Conservation (phyloP, 2,113 vertebrate genomes). For the Meriones unguiculatus region DNA sequence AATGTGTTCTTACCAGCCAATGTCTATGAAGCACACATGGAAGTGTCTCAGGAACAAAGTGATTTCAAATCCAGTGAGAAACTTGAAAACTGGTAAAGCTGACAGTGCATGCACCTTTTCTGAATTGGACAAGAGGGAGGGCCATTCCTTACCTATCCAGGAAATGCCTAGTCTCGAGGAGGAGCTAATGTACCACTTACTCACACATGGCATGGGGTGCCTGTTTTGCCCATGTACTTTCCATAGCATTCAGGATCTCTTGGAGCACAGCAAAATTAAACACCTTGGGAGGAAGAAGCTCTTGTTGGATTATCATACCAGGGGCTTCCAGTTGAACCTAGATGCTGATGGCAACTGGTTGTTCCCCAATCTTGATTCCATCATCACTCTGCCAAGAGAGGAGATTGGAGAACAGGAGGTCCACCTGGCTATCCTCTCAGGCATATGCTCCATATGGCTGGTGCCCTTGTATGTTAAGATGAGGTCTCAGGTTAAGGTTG, state of each 20-base stretch:
- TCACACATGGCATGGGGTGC: no score
- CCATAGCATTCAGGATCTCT: constrained; percentile 91
- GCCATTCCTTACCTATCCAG: no score
- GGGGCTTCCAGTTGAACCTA: constrained; percentile 90
- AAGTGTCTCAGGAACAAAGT: no score
- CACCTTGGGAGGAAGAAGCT: constrained; percentile 91
- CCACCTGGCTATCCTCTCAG: constrained; percentile 93
- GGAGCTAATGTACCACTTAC: no score
- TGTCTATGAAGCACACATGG: no score
- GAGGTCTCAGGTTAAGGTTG: constrained; percentile 85
- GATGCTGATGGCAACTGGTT: constrained; percentile 91
- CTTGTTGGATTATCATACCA: constrained; percentile 92
- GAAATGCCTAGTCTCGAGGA: no score
- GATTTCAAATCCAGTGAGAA: no score
- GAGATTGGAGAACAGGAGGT: constrained; percentile 93
- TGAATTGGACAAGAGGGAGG: no score
- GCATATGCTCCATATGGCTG: constrained; percentile 84
- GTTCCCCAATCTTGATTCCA: constrained; percentile 96
- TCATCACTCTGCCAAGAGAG: constrained; percentile 91
- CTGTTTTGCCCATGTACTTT: constrained; percentile 94
- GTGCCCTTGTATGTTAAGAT: constrained; percentile 93
- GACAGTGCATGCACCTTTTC: no score
- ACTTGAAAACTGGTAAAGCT: no score
- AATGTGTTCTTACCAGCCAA: no score
- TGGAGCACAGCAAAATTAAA: constrained; percentile 90